Conservation (phyloP, 2,888 invertebrate species). For the Oxyteleia sp. region DNA sequence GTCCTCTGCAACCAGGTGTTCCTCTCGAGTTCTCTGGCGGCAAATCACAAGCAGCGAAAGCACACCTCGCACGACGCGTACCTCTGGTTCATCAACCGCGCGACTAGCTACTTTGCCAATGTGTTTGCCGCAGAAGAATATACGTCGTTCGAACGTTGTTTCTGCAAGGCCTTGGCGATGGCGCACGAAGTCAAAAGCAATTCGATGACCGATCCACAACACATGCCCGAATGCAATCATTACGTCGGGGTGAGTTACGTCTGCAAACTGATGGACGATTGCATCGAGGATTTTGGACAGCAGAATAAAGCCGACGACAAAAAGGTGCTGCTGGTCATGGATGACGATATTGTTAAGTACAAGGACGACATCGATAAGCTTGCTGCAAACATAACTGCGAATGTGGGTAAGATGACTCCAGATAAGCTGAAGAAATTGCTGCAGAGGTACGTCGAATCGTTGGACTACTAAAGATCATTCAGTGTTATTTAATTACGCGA, state of each 20-base stretch:
- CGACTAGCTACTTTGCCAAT: conserved; percentile 26
- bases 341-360: conserved; percentile 70
- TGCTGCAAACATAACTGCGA: conserved; percentile 23
- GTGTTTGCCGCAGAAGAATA: conserved; percentile 7
- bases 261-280: conserved; percentile 28
- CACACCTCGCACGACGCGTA: conserved; percentile 78
- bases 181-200: conserved; percentile 7
- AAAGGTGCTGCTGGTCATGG: conserved; percentile 64
- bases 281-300: conserved; percentile 54
- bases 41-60: conserved; percentile 75
- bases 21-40: conserved; percentile 73
- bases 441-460: conserved; percentile 28
- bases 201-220: neutral
- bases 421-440: conserved; percentile 29
- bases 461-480: too few relatives aligned
- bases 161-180: conserved; percentile 4
- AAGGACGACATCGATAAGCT: conserved; percentile 64
- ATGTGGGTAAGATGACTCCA: neutral
- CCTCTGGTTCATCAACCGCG: conserved; percentile 74
- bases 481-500: too few relatives aligned
- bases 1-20: conserved; percentile 78
- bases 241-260: neutral
- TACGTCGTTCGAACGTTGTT: conserved; percentile 3
- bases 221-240: conserved; percentile 21
- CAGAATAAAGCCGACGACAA: conserved; percentile 48